These are phyloP conservation scores for Actenoides lindsayi DNA, from an alignment of 2,113 vertebrate genomes.

Conservation along the genomic window DNA sequence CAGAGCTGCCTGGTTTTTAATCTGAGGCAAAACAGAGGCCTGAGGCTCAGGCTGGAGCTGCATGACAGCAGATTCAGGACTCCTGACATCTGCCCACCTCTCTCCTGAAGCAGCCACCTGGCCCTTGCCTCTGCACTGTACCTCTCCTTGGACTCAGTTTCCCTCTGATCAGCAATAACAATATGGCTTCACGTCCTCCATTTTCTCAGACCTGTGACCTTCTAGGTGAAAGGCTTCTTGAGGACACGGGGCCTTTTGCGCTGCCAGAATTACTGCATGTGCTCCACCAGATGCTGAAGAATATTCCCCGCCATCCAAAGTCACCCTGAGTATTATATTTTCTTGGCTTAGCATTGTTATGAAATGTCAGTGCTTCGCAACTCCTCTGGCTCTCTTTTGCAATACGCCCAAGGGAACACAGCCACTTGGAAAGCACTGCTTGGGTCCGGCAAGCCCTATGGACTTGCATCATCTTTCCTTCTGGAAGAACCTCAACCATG, in stretches of 20 bases:
- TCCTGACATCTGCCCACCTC: neutral
- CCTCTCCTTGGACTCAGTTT: neutral
- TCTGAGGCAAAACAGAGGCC: neutral
- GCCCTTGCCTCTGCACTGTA: neutral
- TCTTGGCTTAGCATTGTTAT: slow-evolving; percentile 45
- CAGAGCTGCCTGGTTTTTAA: neutral
- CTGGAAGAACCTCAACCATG: neutral
- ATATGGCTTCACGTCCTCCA: neutral
- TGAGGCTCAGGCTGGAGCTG: neutral
- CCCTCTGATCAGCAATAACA: neutral
- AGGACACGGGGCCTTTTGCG: neutral
- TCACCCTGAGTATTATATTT: slow-evolving; percentile 21
- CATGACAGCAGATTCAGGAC: neutral
- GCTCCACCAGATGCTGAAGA: slow-evolving; percentile 44
- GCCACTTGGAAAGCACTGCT: neutral
- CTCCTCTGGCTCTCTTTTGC: slow-evolving; percentile 34
- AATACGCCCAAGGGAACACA: neutral
- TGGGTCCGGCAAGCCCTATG: fast-evolving
- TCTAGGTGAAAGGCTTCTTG: neutral
- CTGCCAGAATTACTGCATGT: slow-evolving; percentile 9
- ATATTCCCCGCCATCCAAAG: neutral
- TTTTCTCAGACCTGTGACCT: neutral
- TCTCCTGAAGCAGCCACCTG: neutral
- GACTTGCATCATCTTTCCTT: neutral
- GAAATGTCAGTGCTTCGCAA: slow-evolving; percentile 27